Evolutionary conservation across 2,797 vertebrate species (phyloP), one percentile per base, ranked within the genome.

Genomic region (Gymnoscopelus microlampas): DNA sequence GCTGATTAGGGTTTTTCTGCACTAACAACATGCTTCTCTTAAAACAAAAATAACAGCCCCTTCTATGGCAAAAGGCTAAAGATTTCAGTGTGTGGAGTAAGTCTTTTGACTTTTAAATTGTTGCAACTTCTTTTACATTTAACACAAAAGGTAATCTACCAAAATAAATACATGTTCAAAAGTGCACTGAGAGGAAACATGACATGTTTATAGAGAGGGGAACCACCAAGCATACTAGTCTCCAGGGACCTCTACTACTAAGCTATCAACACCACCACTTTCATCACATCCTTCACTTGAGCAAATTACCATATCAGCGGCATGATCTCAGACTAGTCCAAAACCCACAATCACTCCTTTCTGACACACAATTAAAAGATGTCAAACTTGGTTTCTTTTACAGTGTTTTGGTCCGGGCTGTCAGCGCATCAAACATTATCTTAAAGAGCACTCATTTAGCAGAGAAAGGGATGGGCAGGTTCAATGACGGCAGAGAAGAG

Each of bases 21-120:
- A 92, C 91, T 86, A 91, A 88, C 91, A 94, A 93, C 93, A 95
- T 93, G 93, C 88, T 96, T 95, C 94, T 92, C 91, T 88, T 91
- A 89, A 78, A 94, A 95, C 93, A 94, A 92, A 95, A 92, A 96
- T 91, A 90, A 91, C 90, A 95, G 94, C 92, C 92, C 90, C 87
- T 66, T 68, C 77, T 47, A 65, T 53, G 29, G 32, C 65, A 35
- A 39, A 60, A 15, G 60, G 67, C 61, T 11, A 61, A 77, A 74
- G 51, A 68, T 49, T 76, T 67, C 39, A 53, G 55, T 63, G 49
- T 60, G 49, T 60, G 26, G 71, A 74, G 77, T 19, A 24, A 53
- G 53, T 55, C n/a, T 13, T 19, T 12, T 35, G 3, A 50, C 39
- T 55, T 53, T 68, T 8, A 14, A 53, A 50, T 35, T 62, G 10